Base-by-base conservation (phyloP, 2,888 invertebrate species). In the Cancer borealis region DNA sequence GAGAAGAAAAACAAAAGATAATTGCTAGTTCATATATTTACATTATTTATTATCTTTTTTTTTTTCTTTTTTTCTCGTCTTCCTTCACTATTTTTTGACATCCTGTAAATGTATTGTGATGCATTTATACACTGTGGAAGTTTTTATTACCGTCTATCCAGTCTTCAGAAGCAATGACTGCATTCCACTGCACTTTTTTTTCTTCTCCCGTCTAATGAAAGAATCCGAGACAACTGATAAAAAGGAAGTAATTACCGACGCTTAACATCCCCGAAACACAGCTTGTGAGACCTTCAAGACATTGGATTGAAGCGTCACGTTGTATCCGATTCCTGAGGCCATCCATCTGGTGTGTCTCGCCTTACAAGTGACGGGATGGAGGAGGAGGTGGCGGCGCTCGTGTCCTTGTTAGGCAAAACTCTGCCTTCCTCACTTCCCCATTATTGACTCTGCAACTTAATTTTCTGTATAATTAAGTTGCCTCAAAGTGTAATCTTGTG, bases 391-490 rank as follows among this genome's bases (percentile, higher is more conserved):
- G 54, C 12, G 54, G 54, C 2, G 54, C 14, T 54, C 3, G 54
- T 14, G 79, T 26, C 21, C 79, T 79, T 30, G 26, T 26, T 79
- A 26, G 79, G 79, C 79, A 79, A 79, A 30, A 30, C 79, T 30
- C 21, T 73, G 6, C 79, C 66, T 26, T 30, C 79, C 30, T 79
- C 79, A 79, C 12, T 79, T 21, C 8, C 12, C 79, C 79, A 30
- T 30, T 79, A 79, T 8, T 79, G 79, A 30, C 10, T 79, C 30
- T 30, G 79, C 79, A 26, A 79, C 79, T 79, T 79, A 79, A 79
- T 79, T 79, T 30, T 30, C 79, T 79, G 79, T 79, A 79, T 79
- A 79, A 79, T 79, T 79, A 79, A 79, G 79, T 79, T 79, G 79
- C 79, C 79, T 79, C 30, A 8, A 39, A 79, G 79, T 79, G 30